Evolutionary conservation across 2,888 invertebrate species (phyloP).

Genomic region (Glyphotaelius pellucidus): DNA sequence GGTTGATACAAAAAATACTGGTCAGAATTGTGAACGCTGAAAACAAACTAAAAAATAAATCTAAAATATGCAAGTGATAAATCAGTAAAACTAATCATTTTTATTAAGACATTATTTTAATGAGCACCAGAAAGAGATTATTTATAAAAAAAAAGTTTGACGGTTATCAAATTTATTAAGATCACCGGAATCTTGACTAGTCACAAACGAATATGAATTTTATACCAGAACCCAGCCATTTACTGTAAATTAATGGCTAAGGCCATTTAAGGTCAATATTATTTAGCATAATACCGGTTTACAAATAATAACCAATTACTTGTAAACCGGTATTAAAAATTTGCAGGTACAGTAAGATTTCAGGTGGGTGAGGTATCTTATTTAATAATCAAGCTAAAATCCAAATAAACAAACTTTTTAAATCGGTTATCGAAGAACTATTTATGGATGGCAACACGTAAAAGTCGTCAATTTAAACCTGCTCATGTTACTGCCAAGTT

Average conservation of each 20-base stretch:
- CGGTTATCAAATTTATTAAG: not conserved
- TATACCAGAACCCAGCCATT: not conserved
- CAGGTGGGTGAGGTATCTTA: too few relatives aligned
- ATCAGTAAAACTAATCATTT: not conserved
- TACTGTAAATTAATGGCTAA: not conserved
- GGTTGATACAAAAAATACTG: not conserved
- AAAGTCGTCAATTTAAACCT: not conserved
- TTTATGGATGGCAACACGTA: not conserved
- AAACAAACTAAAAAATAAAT: not conserved
- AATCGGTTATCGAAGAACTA: not conserved
- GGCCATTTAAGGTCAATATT: not conserved
- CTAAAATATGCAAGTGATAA: not conserved
- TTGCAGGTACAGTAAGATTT: not conserved
- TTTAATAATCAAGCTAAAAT: not conserved
- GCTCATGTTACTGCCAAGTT: not conserved
- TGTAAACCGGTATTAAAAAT: not conserved
- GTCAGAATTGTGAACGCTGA: not conserved
- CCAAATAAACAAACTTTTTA: not conserved
- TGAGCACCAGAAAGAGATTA: not conserved
- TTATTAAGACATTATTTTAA: not conserved
- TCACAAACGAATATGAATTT: not conserved
- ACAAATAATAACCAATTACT: not conserved
- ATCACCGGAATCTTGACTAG: not conserved
- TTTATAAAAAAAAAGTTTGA: not conserved
- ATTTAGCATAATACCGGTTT: not conserved